These are phyloP conservation scores for Rhodeus uyekii DNA, from an alignment of 2,797 vertebrate species.

Conservation along the genomic window DNA sequence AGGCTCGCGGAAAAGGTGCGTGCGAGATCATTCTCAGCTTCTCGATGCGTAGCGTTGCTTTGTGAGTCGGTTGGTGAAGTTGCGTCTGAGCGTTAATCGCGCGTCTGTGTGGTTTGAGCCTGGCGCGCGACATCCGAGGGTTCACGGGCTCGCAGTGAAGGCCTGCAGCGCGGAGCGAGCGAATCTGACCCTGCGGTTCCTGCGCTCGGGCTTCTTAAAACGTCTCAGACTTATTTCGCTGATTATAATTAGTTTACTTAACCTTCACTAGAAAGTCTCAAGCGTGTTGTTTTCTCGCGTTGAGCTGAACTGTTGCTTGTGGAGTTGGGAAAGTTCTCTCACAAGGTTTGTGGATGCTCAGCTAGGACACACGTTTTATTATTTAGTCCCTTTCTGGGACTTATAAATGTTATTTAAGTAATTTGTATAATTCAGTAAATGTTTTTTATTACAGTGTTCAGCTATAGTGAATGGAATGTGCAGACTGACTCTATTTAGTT, in stretches of 20 bases:
- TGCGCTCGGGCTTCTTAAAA: background rate
- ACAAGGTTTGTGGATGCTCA: background rate
- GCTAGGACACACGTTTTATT: background rate
- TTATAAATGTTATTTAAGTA: no score
- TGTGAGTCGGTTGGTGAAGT: background rate
- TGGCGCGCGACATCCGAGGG: background rate
- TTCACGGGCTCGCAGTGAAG: background rate
- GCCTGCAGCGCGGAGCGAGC: conserved; percentile 23
- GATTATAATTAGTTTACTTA: background rate
- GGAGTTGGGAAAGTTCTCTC: background rate
- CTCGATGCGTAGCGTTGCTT: background rate
- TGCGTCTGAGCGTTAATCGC: background rate
- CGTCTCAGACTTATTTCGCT: background rate
- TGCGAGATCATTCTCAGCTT: background rate
- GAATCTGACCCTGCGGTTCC: background rate
- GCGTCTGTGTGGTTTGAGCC: background rate
- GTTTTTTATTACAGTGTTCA: background rate
- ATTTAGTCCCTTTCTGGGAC: background rate
- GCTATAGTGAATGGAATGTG: no score
- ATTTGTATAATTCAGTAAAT: background rate
- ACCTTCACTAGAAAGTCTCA: background rate
- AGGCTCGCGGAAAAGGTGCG: conserved; percentile 41
- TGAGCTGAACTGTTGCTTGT: background rate
- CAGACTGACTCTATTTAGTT: background rate
- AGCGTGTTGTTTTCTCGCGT: background rate